Percentiles rank a stretch among this genome's conserved stretches.
These are phyloP conservation scores for Acipenser oxyrinchus DNA, from an alignment of 2,797 vertebrate species.

Conservation along the genomic window DNA sequence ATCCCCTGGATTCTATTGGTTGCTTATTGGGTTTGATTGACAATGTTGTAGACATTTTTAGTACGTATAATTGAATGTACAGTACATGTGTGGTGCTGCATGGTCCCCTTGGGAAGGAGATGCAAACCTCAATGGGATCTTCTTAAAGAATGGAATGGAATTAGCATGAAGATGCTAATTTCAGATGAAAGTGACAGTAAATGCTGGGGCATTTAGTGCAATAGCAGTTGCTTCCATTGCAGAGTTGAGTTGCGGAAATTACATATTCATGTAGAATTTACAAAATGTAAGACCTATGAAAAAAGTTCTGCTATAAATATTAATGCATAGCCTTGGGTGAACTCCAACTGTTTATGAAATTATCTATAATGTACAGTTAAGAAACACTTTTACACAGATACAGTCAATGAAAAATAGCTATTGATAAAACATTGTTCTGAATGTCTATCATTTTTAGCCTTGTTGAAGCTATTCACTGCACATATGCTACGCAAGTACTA, in stretches of 20 bases:
- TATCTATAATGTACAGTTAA: slow-evolving; percentile 4
- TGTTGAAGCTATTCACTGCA: not conserved
- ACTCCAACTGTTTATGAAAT: slow-evolving; percentile 3
- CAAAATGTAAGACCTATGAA: slow-evolving; percentile 1
- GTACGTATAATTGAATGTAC: not conserved
- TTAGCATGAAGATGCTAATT: not conserved
- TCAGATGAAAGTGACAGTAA: not conserved
- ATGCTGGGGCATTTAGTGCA: not conserved
- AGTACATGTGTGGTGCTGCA: not conserved
- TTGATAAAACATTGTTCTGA: not conserved
- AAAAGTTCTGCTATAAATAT: not conserved
- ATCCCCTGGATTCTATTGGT: no score
- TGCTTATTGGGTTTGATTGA: no score
- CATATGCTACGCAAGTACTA: no score
- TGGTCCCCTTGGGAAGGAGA: not conserved
- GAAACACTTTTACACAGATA: not conserved
- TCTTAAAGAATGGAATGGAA: not conserved
- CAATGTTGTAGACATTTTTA: no score
- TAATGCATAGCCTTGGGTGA: slow-evolving; percentile 2
- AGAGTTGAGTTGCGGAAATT: not conserved
- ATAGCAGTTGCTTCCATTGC: not conserved
- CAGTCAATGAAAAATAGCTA: not conserved
- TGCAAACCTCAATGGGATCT: not conserved
- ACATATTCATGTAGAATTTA: slow-evolving; percentile 12
- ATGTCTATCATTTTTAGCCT: not conserved